Percentiles rank a stretch among this genome's conserved stretches.
Conservation (phyloP, 2,113 vertebrate species). For the Dolichallabes microphthalmus region DNA sequence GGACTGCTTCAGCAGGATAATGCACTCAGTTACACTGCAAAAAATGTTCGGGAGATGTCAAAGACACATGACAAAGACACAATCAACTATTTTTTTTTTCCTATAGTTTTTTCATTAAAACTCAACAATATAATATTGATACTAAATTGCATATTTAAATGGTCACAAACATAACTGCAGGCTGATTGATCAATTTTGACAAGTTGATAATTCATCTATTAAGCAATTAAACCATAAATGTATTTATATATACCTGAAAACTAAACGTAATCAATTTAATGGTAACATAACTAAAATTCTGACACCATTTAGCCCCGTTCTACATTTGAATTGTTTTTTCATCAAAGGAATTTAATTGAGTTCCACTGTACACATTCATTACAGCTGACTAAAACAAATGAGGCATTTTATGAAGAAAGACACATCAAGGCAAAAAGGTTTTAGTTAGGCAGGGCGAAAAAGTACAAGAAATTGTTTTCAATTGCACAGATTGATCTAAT, state of each 20-base stretch:
- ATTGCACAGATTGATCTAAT: constrained; percentile 70
- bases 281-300: neutral
- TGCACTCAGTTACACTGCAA: too few species aligned
- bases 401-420: constrained; percentile 77
- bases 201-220: too few species aligned
- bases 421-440: constrained; percentile 83
- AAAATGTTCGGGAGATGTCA: too few species aligned
- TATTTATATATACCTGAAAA: neutral
- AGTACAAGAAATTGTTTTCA: constrained; percentile 73
- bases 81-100: too few species aligned
- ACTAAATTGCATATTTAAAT: too few species aligned
- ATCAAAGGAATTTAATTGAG: constrained; percentile 68
- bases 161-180: too few species aligned
- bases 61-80: too few species aligned
- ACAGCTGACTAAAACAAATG: constrained; percentile 77
- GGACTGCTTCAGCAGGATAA: too few species aligned
- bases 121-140: too few species aligned
- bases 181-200: too few species aligned
- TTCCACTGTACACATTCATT: constrained; percentile 72
- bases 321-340: constrained; percentile 12
- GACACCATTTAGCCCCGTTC: neutral
- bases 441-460: constrained; percentile 75
- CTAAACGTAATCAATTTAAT: neutral
- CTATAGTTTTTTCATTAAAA: too few species aligned
- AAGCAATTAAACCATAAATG: too few species aligned